Conservation (phyloP, 2,797 vertebrate species). For the Acipenser oxyrinchus region DNA sequence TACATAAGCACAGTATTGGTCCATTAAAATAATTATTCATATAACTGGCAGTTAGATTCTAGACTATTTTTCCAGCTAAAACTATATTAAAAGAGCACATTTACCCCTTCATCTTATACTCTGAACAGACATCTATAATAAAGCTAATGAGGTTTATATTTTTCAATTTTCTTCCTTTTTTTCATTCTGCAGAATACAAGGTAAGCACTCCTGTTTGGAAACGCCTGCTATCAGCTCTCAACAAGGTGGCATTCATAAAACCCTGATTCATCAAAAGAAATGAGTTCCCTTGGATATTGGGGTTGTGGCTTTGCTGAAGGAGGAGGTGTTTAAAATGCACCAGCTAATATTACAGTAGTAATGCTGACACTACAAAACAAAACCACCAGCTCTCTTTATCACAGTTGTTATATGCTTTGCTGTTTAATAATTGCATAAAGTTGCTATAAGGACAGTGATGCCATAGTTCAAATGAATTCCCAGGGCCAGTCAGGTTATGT, state of each 20-base stretch:
- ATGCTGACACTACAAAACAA: background rate
- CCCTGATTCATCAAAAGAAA: background rate
- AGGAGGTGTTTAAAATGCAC: background rate
- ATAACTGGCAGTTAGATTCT: background rate
- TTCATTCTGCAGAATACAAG: constrained; percentile 80
- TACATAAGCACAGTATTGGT: background rate
- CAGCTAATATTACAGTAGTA: constrained; percentile 6
- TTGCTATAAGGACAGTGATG: too few species aligned
- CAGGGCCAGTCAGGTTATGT: too few species aligned
- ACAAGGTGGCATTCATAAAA: background rate
- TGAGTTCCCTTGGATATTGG: background rate
- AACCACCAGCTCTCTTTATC: background rate
- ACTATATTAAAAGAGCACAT: background rate
- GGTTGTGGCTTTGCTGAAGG: background rate
- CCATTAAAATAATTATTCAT: background rate
- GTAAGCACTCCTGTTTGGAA: constrained; percentile 50
- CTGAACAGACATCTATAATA: background rate
- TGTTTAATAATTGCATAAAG: too few species aligned
- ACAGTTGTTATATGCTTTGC: too few species aligned
- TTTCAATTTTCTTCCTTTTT: constrained; percentile 9
- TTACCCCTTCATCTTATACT: background rate
- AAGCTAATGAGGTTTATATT: too few species aligned
- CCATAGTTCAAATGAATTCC: too few species aligned
- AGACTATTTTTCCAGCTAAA: background rate
- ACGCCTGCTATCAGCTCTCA: background rate